Base-by-base conservation (phyloP, 2,888 invertebrate genomes). In the Magallana nippona region DNA sequence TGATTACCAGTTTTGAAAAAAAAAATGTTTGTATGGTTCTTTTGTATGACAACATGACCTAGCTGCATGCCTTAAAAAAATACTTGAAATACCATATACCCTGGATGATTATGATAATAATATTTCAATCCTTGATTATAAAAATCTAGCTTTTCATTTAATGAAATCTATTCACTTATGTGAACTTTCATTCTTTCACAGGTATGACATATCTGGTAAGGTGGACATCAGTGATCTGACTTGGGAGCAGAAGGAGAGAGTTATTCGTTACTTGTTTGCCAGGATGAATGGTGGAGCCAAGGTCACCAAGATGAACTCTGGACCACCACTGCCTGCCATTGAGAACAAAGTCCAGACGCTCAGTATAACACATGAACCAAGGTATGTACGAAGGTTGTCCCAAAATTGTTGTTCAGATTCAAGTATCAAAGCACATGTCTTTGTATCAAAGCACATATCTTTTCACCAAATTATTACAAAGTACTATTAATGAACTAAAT, bases 221-320 rank as follows among this genome's bases (percentile, higher is more conserved):
- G 92, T 93, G 44, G 93, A 94, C 81, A 90, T 94, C 55, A 89
- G 91, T 86, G 94, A 94, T 82, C 88, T 94, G 55, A 94, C 94
- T 1, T 94, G 94, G 94, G 94, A 94, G 85, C 94, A 94, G 88
- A 94, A 93, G 88, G 94, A 94, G 86, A 86, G 91, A 58, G 93
- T 94, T 0, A 87, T 94, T 27, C 89, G 94, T n/a, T 93, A 92
- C 85, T 89, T 94, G 71, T 94, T 94, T 90, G 93, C 93, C 55
- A 91, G 92, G 79, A 94, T 94, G 92, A 94, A 94, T 84, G 89
- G 91, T 11, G 86, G 86, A 22, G 86, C 82, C 56, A 85, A 86
- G 57, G 32, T 63, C 27, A 85, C 86, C 63, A 86, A 85, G 11
- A 56, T 86, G 10, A 84, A 86, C 3, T 88, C 89, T 8, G 87